Evolutionary conservation across 2,888 invertebrate genomes (phyloP).

Genomic region (Lepidocyrtoides sp.): DNA sequence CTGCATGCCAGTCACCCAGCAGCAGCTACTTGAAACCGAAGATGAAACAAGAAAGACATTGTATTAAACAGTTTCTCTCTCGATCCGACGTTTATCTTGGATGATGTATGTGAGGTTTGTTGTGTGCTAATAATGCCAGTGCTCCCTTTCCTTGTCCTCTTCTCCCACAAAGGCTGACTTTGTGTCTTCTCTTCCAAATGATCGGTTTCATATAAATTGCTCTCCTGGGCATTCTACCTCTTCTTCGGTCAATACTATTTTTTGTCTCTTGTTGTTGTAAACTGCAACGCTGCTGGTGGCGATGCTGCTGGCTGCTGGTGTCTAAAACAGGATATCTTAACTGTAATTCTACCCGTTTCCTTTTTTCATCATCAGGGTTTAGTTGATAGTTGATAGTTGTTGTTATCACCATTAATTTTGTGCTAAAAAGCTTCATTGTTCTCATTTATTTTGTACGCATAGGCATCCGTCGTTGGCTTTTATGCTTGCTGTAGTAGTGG

Average conservation of each 20-base stretch:
- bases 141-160: slow-evolving; percentile 42
- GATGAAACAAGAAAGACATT: slow-evolving; percentile 46
- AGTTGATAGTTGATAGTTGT: background rate
- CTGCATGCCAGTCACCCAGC: slow-evolving; percentile 62
- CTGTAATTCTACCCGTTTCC: slow-evolving; percentile 51
- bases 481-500: too few species aligned
- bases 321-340: slow-evolving; percentile 43
- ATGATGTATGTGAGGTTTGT: slow-evolving; percentile 42
- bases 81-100: slow-evolving; percentile 26
- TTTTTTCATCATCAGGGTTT: too few species aligned
- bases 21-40: slow-evolving; percentile 50
- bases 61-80: slow-evolving; percentile 43
- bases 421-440: slow-evolving; percentile 16
- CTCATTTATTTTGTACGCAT: slow-evolving; percentile 26
- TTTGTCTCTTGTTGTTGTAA: background rate
- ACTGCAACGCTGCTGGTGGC: slow-evolving; percentile 30
- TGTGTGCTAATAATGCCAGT: slow-evolving; percentile 66
- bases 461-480: background rate
- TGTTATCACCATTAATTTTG: slow-evolving; percentile 47
- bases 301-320: background rate
- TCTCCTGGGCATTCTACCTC: slow-evolving; percentile 35
- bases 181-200: background rate
- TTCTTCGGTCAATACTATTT: slow-evolving; percentile 5
- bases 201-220: slow-evolving; percentile 29
- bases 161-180: background rate